Percentiles rank a stretch among this genome's conserved stretches.
Evolutionary conservation across 2,797 vertebrate genomes (phyloP).

Genomic region (Protonibea diacanthus): DNA sequence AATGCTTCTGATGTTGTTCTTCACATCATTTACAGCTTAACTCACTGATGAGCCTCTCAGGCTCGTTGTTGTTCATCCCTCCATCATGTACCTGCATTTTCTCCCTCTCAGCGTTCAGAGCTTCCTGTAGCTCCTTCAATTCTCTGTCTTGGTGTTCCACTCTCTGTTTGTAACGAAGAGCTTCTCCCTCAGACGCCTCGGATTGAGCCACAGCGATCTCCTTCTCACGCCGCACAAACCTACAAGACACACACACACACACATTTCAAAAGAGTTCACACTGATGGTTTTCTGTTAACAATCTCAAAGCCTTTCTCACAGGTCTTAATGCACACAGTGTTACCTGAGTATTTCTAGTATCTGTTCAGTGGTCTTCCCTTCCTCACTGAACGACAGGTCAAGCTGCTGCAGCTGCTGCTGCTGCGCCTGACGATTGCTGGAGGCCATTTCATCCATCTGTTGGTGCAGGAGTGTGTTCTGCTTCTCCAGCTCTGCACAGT

Average conservation of each 20-base stretch:
- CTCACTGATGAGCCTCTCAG: not conserved
- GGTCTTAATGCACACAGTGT: not conserved
- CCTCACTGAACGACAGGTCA: slow-evolving; percentile 92
- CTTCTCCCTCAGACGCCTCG: slow-evolving; percentile 93
- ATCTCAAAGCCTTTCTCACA: not conserved
- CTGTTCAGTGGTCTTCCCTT: slow-evolving; percentile 95
- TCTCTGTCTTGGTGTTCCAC: slow-evolving; percentile 93
- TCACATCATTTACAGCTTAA: not conserved
- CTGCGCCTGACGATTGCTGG: slow-evolving; percentile 80
- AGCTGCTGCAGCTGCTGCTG: slow-evolving; percentile 68
- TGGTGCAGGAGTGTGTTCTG: slow-evolving; percentile 94
- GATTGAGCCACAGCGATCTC: slow-evolving; percentile 93
- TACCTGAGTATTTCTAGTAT: slow-evolving; percentile 97
- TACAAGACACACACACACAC: slow-evolving; percentile 56
- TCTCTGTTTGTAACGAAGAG: slow-evolving; percentile 91
- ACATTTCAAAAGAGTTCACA: not conserved
- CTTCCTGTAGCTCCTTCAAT: slow-evolving; percentile 91
- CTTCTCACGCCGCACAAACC: slow-evolving; percentile 96
- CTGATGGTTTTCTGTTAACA: not conserved
- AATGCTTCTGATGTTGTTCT: not conserved
- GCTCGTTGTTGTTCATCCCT: not conserved
- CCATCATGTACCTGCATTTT: slow-evolving; percentile 73
- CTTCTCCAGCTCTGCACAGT: slow-evolving; percentile 90
- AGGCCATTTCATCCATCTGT: slow-evolving; percentile 94
- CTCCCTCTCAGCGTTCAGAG: slow-evolving; percentile 90